These are phyloP conservation scores for Champsocephalus esox DNA, from an alignment of 2,797 vertebrate genomes.

Conservation along the genomic window DNA sequence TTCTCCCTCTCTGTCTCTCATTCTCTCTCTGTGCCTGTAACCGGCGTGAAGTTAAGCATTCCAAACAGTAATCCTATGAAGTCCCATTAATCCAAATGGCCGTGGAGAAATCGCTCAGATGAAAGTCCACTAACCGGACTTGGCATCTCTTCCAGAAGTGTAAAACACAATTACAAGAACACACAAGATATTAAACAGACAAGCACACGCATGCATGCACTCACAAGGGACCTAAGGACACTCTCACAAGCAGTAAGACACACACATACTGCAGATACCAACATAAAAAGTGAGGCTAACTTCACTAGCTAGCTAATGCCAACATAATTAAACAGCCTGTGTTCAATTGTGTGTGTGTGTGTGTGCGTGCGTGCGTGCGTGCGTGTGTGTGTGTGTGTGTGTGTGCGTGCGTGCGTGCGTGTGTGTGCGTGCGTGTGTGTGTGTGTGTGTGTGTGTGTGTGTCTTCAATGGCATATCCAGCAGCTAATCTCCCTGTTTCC, in stretches of 20 bases:
- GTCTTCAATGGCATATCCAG: conserved; percentile 22
- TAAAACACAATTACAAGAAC: conserved; percentile 38
- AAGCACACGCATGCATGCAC: background rate
- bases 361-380: background rate
- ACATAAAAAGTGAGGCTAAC: background rate
- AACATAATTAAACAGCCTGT: background rate
- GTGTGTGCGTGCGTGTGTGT: background rate
- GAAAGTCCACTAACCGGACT: conserved; percentile 54
- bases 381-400: background rate
- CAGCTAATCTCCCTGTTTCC: conserved; percentile 33
- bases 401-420: background rate
- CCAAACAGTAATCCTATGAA: conserved; percentile 68
- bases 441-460: background rate
- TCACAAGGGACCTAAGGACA: background rate
- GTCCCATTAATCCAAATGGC: conserved; percentile 59
- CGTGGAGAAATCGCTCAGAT: conserved; percentile 48
- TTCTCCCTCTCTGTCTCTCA: conserved; percentile 11
- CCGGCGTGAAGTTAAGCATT: conserved; percentile 59
- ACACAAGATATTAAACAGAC: conserved; percentile 5
- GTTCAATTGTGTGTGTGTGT: background rate
- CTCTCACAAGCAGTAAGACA: background rate
- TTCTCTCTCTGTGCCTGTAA: conserved; percentile 10
- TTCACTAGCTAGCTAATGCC: conserved; percentile 7
- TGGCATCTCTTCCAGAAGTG: conserved; percentile 38
- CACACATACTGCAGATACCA: background rate